Percentiles rank a stretch among this genome's conserved stretches.
Evolutionary conservation across 1,140 invertebrate genomes (phyloP).

Genomic region (Zaprionus taronus): DNA sequence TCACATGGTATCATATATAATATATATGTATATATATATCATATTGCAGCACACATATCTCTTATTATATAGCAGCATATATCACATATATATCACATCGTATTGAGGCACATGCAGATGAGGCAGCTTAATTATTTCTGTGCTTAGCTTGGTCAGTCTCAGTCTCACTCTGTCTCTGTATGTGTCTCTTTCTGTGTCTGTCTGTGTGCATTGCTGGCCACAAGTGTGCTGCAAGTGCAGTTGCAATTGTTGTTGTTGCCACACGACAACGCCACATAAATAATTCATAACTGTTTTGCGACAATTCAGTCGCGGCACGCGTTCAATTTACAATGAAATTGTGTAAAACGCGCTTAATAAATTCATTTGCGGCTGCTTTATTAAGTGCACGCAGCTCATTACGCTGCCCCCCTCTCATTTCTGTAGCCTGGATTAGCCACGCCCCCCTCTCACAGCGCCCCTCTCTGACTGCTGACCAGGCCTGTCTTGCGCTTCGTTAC

Average conservation of each 20-base stretch:
- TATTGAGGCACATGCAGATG: slow-evolving; percentile 57
- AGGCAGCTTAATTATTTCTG: slow-evolving; percentile 53
- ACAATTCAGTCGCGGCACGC: slow-evolving; percentile 80
- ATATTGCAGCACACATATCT: slow-evolving; percentile 23
- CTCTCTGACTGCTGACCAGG: background rate
- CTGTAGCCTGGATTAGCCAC: background rate
- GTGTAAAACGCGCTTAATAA: slow-evolving; percentile 82
- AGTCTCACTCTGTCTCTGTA: background rate
- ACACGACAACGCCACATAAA: slow-evolving; percentile 56
- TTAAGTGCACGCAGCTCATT: slow-evolving; percentile 76
- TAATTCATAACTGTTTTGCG: slow-evolving; percentile 83
- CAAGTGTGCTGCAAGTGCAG: slow-evolving; percentile 30
- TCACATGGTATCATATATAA: background rate
- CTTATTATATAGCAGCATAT: slow-evolving; percentile 9
- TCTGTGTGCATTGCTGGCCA: slow-evolving; percentile 8
- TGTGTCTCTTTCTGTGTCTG: background rate
- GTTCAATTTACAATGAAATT: slow-evolving; percentile 81
- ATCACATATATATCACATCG: background rate
- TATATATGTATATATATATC: slow-evolving; percentile 6
- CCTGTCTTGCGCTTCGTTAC: slow-evolving; percentile 56
- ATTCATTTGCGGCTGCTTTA: slow-evolving; percentile 72
- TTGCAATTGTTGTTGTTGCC: slow-evolving; percentile 12
- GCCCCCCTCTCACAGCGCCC: background rate
- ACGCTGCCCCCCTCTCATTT: slow-evolving; percentile 1
- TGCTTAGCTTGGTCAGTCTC: slow-evolving; percentile 41